Percentiles rank a stretch among this genome's conserved stretches.
Evolutionary conservation across 2,113 vertebrate genomes (phyloP).

Genomic region (Sylvilagus bachmani): DNA sequence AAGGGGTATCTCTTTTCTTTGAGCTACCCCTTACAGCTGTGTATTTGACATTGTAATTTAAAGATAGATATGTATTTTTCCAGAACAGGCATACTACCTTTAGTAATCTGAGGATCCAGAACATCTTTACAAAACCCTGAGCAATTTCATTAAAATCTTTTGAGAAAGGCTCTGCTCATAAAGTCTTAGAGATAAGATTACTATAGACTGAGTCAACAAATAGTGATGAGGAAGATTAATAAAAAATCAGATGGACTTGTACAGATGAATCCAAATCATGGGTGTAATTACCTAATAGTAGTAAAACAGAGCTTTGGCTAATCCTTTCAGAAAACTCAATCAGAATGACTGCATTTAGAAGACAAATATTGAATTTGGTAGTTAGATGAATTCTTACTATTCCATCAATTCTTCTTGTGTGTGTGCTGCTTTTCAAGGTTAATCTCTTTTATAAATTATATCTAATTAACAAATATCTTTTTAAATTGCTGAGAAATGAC

Average conservation of each 20-base stretch:
- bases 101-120: neutral
- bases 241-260: neutral
- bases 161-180: neutral
- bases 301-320: neutral
- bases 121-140: neutral
- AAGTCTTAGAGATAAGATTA: neutral
- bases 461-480: slow-evolving; percentile 15
- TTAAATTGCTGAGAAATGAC: slow-evolving; percentile 12
- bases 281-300: neutral
- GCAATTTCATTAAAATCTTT: neutral
- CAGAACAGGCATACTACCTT: slow-evolving; percentile 3
- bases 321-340: slow-evolving; percentile 30
- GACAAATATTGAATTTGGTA: slow-evolving; percentile 35
- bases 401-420: neutral
- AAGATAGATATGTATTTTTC: neutral
- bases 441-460: slow-evolving; percentile 28
- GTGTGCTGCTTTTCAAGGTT: slow-evolving; percentile 17
- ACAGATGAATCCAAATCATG: neutral
- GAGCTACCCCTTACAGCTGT: too few relatives aligned
- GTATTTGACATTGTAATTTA: neutral
- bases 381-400: neutral
- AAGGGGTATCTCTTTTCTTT: too few relatives aligned
- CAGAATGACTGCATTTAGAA: slow-evolving; percentile 35
- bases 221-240: neutral
- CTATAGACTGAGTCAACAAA: neutral